Evolutionary conservation across 2,113 vertebrate genomes (phyloP).

Genomic region (Saccopteryx leptura): DNA sequence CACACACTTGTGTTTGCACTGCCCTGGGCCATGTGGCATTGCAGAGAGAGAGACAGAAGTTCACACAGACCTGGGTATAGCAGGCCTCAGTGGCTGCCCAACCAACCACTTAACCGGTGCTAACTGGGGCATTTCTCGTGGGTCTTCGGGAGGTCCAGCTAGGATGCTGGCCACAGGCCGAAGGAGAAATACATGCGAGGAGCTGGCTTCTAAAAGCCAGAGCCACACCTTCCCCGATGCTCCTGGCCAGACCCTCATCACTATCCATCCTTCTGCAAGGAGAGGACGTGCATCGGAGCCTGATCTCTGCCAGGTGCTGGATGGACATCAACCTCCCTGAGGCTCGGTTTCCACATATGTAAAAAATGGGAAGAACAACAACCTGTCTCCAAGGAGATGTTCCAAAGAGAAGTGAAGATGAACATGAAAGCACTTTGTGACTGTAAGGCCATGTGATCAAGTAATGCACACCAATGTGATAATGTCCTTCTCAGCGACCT

Average conservation of each 20-base stretch:
- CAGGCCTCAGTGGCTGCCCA: neutral
- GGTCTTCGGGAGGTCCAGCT: neutral
- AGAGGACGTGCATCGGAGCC: neutral
- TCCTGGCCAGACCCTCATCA: neutral
- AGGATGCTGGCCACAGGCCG: neutral
- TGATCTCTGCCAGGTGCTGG: neutral
- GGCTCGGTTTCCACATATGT: neutral
- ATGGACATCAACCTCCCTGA: neutral
- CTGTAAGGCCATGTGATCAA: neutral
- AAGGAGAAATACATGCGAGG: neutral
- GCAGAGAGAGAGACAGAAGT: no score
- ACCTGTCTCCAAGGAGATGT: neutral
- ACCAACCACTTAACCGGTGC: neutral
- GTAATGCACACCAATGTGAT: rapidly evolving
- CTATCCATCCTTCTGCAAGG: neutral
- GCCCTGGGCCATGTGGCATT: neutral
- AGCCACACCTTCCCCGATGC: neutral
- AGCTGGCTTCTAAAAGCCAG: neutral
- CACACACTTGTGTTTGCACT: neutral
- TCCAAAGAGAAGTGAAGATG: neutral
- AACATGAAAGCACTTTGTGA: neutral
- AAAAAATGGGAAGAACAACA: neutral
- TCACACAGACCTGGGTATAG: neutral
- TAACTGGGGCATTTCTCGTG: neutral
- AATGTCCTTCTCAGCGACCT: neutral